A percentile compares a stretch with the other conserved stretches of the same genome.
These are phyloP conservation scores for Euwallacea similis DNA, from an alignment of 1,140 invertebrate genomes.

Conservation along the genomic window DNA sequence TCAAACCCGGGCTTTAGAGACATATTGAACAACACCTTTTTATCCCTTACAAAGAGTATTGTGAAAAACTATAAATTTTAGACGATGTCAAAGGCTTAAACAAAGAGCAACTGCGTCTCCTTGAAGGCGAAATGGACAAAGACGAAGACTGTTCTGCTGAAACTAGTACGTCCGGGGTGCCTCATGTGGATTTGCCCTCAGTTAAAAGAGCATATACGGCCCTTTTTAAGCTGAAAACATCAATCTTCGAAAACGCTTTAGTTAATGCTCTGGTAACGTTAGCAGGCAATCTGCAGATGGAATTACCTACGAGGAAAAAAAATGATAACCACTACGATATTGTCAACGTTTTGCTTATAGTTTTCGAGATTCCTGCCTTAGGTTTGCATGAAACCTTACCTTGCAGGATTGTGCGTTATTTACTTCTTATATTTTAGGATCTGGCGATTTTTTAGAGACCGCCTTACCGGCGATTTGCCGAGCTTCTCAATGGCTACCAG, in stretches of 20 bases:
- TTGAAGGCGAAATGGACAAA: conserved; percentile 82
- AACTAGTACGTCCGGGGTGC: conserved; percentile 35
- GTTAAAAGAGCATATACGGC: conserved; percentile 66
- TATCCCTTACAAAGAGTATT: not conserved
- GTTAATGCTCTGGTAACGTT: conserved; percentile 77
- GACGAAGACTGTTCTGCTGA: conserved; percentile 70
- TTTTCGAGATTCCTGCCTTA: conserved; percentile 84
- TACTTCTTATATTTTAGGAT: conserved; percentile 56
- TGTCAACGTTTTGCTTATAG: conserved; percentile 81
- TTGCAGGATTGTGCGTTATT: not conserved
- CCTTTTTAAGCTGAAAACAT: conserved; percentile 57
- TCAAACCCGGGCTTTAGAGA: too few relatives aligned
- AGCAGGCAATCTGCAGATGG: conserved; percentile 72
- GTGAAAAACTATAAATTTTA: conserved; percentile 10
- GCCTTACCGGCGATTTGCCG: conserved; percentile 81
- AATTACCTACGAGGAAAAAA: conserved; percentile 66
- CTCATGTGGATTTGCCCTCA: conserved; percentile 59
- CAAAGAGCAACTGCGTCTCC: conserved; percentile 68
- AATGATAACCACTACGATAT: conserved; percentile 58
- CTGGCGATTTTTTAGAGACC: conserved; percentile 78
- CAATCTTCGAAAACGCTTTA: conserved; percentile 70
- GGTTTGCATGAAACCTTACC: conserved; percentile 53
- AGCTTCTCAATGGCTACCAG: conserved; percentile 71
- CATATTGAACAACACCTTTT: not conserved
- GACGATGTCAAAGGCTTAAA: conserved; percentile 55